Conservation (phyloP, 2,888 invertebrate genomes). For the Cephus rjabovi region DNA sequence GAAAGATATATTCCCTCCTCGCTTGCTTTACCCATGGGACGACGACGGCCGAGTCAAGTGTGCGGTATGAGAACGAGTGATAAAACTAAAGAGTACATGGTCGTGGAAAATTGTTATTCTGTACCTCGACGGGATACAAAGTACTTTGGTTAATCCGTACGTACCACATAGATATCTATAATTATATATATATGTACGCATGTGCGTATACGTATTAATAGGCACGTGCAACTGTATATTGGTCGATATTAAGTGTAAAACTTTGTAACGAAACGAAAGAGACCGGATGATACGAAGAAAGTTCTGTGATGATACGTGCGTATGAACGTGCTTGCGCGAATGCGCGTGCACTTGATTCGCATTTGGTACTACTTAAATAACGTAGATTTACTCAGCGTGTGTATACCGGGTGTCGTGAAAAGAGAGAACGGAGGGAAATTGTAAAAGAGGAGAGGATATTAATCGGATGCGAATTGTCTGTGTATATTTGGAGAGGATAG, state of each 20-base stretch:
- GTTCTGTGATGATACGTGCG: background rate
- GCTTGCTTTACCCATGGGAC: background rate
- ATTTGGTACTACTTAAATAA: background rate
- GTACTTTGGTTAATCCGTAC: background rate
- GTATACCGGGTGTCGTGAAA: background rate
- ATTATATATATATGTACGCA: constrained; percentile 7
- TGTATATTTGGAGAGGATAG: background rate
- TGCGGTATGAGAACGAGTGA: background rate
- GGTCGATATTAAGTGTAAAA: constrained; percentile 12
- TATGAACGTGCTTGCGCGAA: background rate
- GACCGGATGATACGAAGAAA: constrained; percentile 5
- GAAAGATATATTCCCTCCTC: constrained; percentile 9
- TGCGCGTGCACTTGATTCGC: background rate
- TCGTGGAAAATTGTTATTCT: background rate
- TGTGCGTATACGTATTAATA: constrained; percentile 4
- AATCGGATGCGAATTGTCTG: background rate
- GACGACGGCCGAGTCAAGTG: background rate
- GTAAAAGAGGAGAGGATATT: background rate
- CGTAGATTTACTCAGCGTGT: background rate
- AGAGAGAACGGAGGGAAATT: background rate
- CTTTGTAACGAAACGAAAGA: constrained; percentile 9
- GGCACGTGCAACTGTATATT: constrained; percentile 13
- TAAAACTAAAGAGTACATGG: background rate
- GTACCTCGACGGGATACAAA: background rate
- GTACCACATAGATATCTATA: constrained; percentile 4